Conservation (phyloP, 2,888 invertebrate genomes). For the Argyresthia goedartella region DNA sequence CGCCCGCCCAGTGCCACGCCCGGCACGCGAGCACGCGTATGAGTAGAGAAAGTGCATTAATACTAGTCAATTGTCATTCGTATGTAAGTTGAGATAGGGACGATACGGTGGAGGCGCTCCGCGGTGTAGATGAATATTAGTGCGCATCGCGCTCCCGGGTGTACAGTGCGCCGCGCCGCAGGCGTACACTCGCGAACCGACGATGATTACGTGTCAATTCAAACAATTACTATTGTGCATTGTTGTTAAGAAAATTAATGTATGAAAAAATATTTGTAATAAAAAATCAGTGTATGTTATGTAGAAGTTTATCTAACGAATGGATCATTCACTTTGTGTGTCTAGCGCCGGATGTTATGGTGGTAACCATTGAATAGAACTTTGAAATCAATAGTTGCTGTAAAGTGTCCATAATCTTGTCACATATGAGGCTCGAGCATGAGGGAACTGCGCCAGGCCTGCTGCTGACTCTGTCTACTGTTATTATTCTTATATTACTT, state of each 20-base stretch:
- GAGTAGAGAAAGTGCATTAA: too few species aligned
- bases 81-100: too few species aligned
- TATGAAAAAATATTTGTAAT: conserved; percentile 50
- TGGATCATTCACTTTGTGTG: conserved; percentile 28
- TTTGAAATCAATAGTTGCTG: neutral
- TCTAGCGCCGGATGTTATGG: conserved; percentile 35
- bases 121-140: too few species aligned
- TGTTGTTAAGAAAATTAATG: conserved; percentile 54
- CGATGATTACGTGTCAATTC: conserved; percentile 64
- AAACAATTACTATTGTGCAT: conserved; percentile 63
- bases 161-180: too few species aligned
- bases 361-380: neutral
- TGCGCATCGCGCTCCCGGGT: too few species aligned
- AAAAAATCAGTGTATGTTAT: conserved; percentile 52
- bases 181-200: conserved; percentile 18
- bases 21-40: too few species aligned
- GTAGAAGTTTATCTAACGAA: conserved; percentile 55
- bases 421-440: too few species aligned
- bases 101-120: too few species aligned
- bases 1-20: conserved; percentile 23
- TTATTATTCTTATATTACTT: conserved; percentile 14
- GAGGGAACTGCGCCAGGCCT: too few species aligned
- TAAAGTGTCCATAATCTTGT: neutral
- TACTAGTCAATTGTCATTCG: conserved; percentile 69
- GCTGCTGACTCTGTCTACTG: too few species aligned